A percentile compares a stretch with the other conserved stretches of the same genome.
Evolutionary conservation across 1,140 invertebrate species (phyloP).

Genomic region (Drosophila insularis): DNA sequence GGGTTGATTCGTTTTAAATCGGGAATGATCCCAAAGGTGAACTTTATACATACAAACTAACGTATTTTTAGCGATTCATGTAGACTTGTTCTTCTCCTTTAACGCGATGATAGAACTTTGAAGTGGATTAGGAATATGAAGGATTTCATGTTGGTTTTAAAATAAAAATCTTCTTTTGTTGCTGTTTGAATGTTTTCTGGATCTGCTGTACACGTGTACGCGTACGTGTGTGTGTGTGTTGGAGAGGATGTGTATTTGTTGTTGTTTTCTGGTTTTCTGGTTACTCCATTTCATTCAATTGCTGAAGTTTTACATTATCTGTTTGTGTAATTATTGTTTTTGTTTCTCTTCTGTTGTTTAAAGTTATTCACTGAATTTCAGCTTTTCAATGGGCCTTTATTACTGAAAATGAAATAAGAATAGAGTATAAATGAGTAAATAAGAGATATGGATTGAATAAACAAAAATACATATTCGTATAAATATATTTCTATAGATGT

Average conservation of each 20-base stretch:
- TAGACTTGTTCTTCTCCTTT: constrained; percentile 51
- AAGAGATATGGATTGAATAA: no score
- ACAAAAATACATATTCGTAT: not conserved
- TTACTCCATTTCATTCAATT: constrained; percentile 28
- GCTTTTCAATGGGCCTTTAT: constrained; percentile 82
- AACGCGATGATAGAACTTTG: not conserved
- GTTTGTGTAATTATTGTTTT: constrained; percentile 74
- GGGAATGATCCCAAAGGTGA: constrained; percentile 64
- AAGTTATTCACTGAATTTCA: constrained; percentile 81
- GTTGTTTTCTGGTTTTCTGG: not conserved
- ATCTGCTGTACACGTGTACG: constrained; percentile 19
- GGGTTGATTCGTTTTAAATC: constrained; percentile 27
- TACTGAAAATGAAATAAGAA: constrained; percentile 62
- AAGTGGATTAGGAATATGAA: constrained; percentile 1
- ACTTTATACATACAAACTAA: constrained; percentile 77
- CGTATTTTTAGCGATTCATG: constrained; percentile 70
- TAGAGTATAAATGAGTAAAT: not conserved
- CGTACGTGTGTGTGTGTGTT: constrained; percentile 39
- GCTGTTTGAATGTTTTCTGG: not conserved
- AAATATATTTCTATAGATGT: not conserved
- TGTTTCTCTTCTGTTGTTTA: constrained; percentile 71
- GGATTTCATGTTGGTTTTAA: not conserved
- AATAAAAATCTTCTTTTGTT: not conserved
- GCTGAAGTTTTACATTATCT: constrained; percentile 63
- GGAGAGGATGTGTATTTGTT: constrained; percentile 21